Base-by-base conservation (phyloP, 2,113 vertebrate genomes). In the Epinephelus moara region DNA sequence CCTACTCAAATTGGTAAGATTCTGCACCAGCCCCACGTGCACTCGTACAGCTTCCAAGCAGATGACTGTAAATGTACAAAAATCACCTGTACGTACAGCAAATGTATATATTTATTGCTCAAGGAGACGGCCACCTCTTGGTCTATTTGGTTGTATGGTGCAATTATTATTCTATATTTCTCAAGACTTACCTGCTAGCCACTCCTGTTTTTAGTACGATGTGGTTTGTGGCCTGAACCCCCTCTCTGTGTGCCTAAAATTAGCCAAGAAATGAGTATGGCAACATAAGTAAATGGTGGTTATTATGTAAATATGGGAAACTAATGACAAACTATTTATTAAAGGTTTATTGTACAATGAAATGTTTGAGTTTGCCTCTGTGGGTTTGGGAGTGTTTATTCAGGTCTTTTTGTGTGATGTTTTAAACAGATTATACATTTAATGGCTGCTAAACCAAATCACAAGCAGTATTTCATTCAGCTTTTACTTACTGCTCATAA, bases 251-350 rank as follows among this genome's bases (percentile, higher is more conserved):
- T 94, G 94, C 94, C 94, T 95, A 91, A 92, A 93, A 92, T 94
- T 93, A 94, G 91, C 92, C 93, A 95, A 93, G 91, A 93, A 92
- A 92, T 77, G 85, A 90, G 82, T 88, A 87, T 89, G 92, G 90
- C 90, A 91, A 92, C 89, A 80, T 82, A 89, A 94, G 85, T 89
- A 91, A 92, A 88, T 88, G 89, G 93, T 94, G 94, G 91, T 93
- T 88, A 87, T 91, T 82, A 87, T 95, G 95, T 96, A 95, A 93
- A 96, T 95, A 95, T 90, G 91, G 93, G 92, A 94, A 95, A 95
- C 92, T 95, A 96, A 95, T 95, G 93, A 93, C 87, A 91, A 93
- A 92, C 90, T 96, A 96, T 96, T 96, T 96, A 96, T 96, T 96
- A 96, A 96, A 95, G 91, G 94, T 94, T 95, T 95, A 95, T 94